Conservation (phyloP, 1,140 invertebrate species). For the Papilio polyxenes region DNA sequence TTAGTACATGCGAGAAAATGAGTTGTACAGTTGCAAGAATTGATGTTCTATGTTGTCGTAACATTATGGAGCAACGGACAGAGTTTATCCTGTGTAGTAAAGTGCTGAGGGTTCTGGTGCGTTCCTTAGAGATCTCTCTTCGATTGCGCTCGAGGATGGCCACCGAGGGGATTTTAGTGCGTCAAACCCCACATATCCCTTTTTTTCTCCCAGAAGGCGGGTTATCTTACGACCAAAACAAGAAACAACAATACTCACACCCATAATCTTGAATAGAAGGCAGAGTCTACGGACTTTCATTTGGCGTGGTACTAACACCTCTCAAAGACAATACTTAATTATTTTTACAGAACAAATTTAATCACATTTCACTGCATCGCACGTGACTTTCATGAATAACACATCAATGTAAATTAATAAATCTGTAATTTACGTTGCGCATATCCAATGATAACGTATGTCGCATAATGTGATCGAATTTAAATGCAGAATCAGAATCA, state of each 20-base stretch:
- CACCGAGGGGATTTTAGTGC: too few species aligned
- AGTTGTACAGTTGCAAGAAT: too few species aligned
- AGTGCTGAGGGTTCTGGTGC: too few species aligned
- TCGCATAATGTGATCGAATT: constrained; percentile 6
- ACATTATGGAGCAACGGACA: too few species aligned
- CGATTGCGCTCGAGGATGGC: too few species aligned
- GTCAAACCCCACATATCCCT: too few species aligned
- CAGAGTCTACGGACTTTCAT: background rate
- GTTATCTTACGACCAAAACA: background rate
- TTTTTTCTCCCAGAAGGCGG: too few species aligned
- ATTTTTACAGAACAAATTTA: background rate
- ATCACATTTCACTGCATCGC: background rate
- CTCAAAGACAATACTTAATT: background rate
- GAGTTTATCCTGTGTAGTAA: too few species aligned
- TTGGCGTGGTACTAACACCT: background rate
- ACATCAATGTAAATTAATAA: constrained; percentile 25
- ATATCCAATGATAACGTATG: constrained; percentile 9
- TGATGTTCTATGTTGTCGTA: too few species aligned
- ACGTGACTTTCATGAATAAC: constrained; percentile 25
- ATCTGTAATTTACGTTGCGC: constrained; percentile 5
- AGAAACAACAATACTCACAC: background rate
- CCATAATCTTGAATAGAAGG: background rate
- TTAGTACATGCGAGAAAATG: too few species aligned
- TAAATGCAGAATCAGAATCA: background rate
- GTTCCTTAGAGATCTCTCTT: too few species aligned